phyloP scores from a whole-genome alignment of 2,888 invertebrate genomes.

The Argyra leucocephala region DNA sequence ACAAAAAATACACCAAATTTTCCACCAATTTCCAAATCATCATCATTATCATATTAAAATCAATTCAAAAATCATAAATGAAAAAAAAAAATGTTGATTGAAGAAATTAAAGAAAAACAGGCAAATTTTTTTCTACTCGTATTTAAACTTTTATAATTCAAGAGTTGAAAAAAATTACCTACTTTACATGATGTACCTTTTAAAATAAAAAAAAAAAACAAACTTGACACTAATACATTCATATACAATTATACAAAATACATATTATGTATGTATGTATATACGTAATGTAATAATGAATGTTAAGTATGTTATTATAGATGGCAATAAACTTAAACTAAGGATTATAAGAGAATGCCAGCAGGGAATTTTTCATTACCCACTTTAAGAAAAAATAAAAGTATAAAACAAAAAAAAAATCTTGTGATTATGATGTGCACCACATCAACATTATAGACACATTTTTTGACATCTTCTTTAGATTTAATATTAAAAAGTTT shows the following conservation, averaged over 20 bases:
- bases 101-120: too few relatives aligned
- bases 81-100: too few relatives aligned
- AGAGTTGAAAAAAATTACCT: neutral
- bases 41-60: too few relatives aligned
- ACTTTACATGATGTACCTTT: neutral
- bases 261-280: neutral
- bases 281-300: neutral
- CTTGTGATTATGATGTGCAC: neutral
- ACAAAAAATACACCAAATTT: too few relatives aligned
- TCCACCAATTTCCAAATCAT: too few relatives aligned
- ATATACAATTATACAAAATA: neutral
- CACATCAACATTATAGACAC: neutral
- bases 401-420: neutral
- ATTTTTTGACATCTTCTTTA: constrained; percentile 1
- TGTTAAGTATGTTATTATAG: neutral
- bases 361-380: neutral
- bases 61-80: too few relatives aligned
- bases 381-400: neutral
- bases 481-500: neutral
- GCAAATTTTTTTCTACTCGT: too few relatives aligned
- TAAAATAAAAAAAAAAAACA: neutral
- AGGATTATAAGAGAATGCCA: neutral
- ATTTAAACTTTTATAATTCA: neutral
- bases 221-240: neutral
- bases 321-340: neutral